Base-by-base conservation (phyloP, 2,888 invertebrate species). In the Drosophila macrospina region DNA sequence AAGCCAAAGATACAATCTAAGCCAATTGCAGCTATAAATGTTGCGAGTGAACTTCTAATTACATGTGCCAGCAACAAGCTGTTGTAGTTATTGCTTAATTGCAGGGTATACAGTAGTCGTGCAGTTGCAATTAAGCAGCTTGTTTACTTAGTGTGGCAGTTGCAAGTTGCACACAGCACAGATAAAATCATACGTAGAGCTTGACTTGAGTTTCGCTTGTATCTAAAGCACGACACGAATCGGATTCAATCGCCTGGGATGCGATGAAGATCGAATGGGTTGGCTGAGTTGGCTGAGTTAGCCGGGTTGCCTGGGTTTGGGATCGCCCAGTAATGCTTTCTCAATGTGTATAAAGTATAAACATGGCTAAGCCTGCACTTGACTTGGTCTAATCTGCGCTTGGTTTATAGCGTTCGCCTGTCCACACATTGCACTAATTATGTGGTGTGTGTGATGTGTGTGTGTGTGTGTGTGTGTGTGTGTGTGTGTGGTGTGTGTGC, bases 341-440 rank as follows among this genome's bases (percentile, higher is more conserved):
- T 55, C 70, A 63, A 72, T 62, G 54, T 48, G 70, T 20, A 20
- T 20, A 3, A 20, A 54, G 44, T 11, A 11, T 45, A 28, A 45
- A 45, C 32, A 48, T 34, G 64, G 37, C 41, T 51, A 32, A 41
- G 50, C 41, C 37, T 36, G 67, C 71, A 72, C 71, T 72, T 72
- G 71, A 68, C 68, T 68, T 39, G 48, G 20, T 16, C 55, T 52
- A 42, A 47, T 36, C 47, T 64, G 52, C 63, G 66, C 50, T 69
- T 65, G 61, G 54, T 65, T 61, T 24, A 10, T 34, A 62, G 64
- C 69, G 54, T 41, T 66, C n/a, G 77, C 70, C 85, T 86, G 87
- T 83, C 87, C 87, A 81, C 83, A 86, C 87, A 87, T 84, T 70
- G 74, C 67, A 72, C 87, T 83, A 86, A 83, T 83, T 83, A 83